Conservation (phyloP, 2,113 vertebrate genomes). For the Oriolus oriolus region DNA sequence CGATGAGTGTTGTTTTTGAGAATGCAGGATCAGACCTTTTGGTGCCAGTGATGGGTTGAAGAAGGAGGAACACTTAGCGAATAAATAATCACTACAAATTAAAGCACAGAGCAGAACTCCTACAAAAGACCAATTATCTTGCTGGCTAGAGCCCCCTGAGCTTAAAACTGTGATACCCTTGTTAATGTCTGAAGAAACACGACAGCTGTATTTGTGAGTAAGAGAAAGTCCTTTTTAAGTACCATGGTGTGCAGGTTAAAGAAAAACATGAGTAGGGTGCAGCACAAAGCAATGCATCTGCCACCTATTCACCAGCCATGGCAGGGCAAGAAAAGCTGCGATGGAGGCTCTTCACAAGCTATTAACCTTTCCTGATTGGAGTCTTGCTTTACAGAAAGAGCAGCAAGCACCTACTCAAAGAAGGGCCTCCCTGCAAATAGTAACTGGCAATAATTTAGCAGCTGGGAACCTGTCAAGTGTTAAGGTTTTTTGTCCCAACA, state of each 20-base stretch:
- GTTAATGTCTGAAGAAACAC: neutral
- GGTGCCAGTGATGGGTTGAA: neutral
- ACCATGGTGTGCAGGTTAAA: neutral
- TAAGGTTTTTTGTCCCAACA: neutral
- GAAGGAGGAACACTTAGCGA: neutral
- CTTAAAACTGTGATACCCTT: neutral
- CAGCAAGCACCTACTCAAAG: neutral
- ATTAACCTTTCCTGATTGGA: slow-evolving; percentile 69
- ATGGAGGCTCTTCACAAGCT: slow-evolving; percentile 40
- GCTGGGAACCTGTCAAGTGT: neutral
- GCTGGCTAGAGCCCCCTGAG: neutral
- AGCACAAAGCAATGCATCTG: neutral
- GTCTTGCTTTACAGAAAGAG: slow-evolving; percentile 50
- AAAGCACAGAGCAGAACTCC: neutral
- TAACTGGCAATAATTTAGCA: slow-evolving; percentile 31
- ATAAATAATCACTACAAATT: neutral
- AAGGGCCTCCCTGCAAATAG: slow-evolving; percentile 16
- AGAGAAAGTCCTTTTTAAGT: neutral
- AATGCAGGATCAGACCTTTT: neutral
- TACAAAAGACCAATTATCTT: neutral
- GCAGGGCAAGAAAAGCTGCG: slow-evolving; percentile 25
- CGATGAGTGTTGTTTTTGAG: neutral
- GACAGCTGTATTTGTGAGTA: neutral
- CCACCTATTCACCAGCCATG: neutral
- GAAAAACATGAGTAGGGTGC: neutral